phyloP scores from a whole-genome alignment of 2,888 invertebrate species.

The Timema podura region DNA sequence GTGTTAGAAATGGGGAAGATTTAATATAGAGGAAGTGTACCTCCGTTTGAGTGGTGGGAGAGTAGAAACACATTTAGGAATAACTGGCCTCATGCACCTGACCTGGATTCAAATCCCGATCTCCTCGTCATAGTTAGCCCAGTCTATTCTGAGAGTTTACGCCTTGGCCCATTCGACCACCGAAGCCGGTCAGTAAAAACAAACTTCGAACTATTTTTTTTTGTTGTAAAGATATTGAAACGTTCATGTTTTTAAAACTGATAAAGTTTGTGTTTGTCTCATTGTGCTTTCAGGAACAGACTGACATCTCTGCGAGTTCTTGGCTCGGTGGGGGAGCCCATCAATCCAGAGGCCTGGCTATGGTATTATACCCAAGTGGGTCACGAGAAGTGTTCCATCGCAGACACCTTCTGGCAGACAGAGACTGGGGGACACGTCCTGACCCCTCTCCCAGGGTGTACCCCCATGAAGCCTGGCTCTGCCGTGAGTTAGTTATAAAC shows the following conservation, averaged over 20 bases:
- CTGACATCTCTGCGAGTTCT: constrained; percentile 68
- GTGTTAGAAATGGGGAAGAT: too few species aligned
- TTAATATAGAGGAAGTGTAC: too few species aligned
- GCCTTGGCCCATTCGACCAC: too few species aligned
- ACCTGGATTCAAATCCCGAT: too few species aligned
- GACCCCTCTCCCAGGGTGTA: constrained; percentile 92
- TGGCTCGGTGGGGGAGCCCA: constrained; percentile 98
- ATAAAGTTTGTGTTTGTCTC: too few species aligned
- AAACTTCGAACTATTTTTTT: not conserved
- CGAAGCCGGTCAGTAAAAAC: not conserved
- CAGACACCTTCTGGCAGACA: constrained; percentile 99
- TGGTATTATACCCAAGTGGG: constrained; percentile 91
- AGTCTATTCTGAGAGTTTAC: too few species aligned
- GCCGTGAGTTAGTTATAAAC: constrained; percentile 64
- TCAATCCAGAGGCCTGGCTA: constrained; percentile 96
- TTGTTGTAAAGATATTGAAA: not conserved
- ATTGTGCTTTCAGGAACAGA: constrained; percentile 52
- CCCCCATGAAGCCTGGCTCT: constrained; percentile 96
- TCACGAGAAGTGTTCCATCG: constrained; percentile 79
- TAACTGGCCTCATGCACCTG: too few species aligned
- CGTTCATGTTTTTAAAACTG: not conserved
- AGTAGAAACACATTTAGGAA: too few species aligned
- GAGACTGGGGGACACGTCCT: constrained; percentile 98
- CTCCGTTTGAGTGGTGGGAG: too few species aligned
- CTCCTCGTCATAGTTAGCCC: too few species aligned